A percentile compares a stretch with the other conserved stretches of the same genome.
phyloP scores from a whole-genome alignment of 1,140 invertebrate genomes.

The Solenopsis fugax region DNA sequence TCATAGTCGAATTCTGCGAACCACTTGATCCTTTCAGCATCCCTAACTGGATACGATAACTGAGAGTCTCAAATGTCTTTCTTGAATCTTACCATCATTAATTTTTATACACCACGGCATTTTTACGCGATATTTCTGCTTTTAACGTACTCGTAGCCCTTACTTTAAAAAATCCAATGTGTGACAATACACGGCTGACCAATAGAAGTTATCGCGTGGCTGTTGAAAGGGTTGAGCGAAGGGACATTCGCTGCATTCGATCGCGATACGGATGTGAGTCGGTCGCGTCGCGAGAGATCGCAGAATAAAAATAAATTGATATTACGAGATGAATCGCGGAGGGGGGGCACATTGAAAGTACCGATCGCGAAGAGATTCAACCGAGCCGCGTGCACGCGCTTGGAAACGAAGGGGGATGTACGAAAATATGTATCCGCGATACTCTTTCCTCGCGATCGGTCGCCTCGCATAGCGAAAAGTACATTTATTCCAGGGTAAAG shows the following conservation, averaged over 20 bases:
- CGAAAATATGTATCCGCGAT: background rate
- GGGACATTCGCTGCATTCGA: conserved; percentile 52
- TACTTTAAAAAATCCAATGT: conserved; percentile 18
- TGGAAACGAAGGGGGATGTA: background rate
- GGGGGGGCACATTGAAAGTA: conserved; percentile 16
- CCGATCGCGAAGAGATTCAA: conserved; percentile 35
- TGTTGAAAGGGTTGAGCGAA: conserved; percentile 29
- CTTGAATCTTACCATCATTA: background rate
- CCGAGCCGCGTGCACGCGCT: background rate
- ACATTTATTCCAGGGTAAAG: conserved; percentile 69
- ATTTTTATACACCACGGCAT: background rate
- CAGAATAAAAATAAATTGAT: background rate
- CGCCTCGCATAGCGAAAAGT: conserved; percentile 51
- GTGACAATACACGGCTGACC: conserved; percentile 29
- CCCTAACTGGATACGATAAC: background rate
- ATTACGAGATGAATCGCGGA: conserved; percentile 23
- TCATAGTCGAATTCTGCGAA: conserved; percentile 26
- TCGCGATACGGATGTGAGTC: conserved; percentile 55
- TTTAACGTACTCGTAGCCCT: background rate
- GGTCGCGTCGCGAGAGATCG: conserved; percentile 23
- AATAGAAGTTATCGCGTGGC: conserved; percentile 1
- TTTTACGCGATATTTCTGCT: background rate
- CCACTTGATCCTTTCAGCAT: conserved; percentile 33
- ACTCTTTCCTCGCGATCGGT: conserved; percentile 49
- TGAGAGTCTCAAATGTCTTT: background rate